Base-by-base conservation (phyloP, 2,888 invertebrate species). In the Scaptomyza caliginosa region DNA sequence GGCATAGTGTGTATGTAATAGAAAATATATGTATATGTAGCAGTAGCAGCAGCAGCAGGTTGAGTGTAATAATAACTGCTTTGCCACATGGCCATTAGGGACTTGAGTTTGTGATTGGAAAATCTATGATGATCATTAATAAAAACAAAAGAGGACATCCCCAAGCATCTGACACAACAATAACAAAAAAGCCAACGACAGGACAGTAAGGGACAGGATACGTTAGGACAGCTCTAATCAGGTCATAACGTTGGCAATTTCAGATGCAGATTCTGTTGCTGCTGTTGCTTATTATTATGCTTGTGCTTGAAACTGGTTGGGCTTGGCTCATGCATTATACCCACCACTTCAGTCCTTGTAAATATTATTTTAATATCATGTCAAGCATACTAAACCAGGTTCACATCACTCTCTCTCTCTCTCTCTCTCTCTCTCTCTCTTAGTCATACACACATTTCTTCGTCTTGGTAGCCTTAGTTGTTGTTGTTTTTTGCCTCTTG, bases 351-450 rank as follows among this genome's bases (percentile, higher is more conserved):
- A 52, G 80, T 46, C 45, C 60, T 70, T 72, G 80, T 70, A 88
- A 83, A 83, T 88, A 88, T 83, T 83, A 77, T 83, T 83, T 88
- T 83, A 88, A 83, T 86, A 88, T 88, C 74, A 70, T 65, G 71
- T 62, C 60, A 66, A 65, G 71, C 56, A 70, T 50, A 17, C 55
- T 48, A 46, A n/a, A 42, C 7, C 23, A 30, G 39, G n/a, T n/a
- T n/a, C n/a, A n/a, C n/a, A n/a, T n/a, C n/a, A n/a, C 16, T 11
- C 19, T 11, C 17, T 17, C 8, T 17, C 7, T 13, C 17, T 4
- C 17, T 2, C 28, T n/a, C 28, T n/a, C 11, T n/a, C 30, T 4
- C 16, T 17, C 16, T 7, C n/a, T 21, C 21, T 8, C 59, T 17
- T n/a, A n/a, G n/a, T n/a, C n/a, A n/a, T 36, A 24, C 21, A 16